Evolutionary conservation across 2,888 invertebrate genomes (phyloP).

Genomic region (Diarsia dahlii): DNA sequence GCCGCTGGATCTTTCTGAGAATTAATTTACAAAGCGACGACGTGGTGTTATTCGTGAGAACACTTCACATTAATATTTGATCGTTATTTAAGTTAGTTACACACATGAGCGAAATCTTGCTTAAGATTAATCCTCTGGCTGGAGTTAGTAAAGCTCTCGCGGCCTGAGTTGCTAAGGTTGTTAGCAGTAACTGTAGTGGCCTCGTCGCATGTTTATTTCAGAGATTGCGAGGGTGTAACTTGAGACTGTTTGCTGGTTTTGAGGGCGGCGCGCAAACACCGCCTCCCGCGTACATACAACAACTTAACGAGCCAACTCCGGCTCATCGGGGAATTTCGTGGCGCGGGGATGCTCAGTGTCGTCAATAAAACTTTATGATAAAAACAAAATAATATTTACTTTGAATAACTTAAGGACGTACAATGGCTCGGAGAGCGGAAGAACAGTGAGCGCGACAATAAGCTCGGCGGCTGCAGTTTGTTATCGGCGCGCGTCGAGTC

Average conservation of each 20-base stretch:
- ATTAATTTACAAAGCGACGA: conserved; percentile 57
- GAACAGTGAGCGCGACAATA: conserved; percentile 72
- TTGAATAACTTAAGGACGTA: conserved; percentile 69
- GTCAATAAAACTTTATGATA: conserved; percentile 76
- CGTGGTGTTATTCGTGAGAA: conserved; percentile 55
- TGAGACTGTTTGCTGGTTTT: conserved; percentile 85
- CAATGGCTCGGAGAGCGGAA: conserved; percentile 67
- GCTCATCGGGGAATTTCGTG: conserved; percentile 79
- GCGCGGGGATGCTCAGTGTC: conserved; percentile 71
- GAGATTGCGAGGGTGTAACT: conserved; percentile 87
- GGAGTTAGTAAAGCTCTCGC: conserved; percentile 80
- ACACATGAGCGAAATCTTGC: conserved; percentile 76
- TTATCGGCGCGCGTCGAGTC: conserved; percentile 71
- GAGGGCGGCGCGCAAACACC: conserved; percentile 82
- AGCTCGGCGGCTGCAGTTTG: conserved; percentile 74
- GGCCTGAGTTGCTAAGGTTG: conserved; percentile 82
- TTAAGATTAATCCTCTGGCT: conserved; percentile 80
- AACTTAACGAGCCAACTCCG: conserved; percentile 84
- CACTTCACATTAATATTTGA: conserved; percentile 78
- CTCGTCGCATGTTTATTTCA: conserved; percentile 86
- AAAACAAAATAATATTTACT: conserved; percentile 76
- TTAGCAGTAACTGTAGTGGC: conserved; percentile 83
- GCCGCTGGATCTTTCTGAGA: conserved; percentile 44
- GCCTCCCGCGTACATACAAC: conserved; percentile 74
- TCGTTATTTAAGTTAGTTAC: conserved; percentile 80